These are phyloP conservation scores for Meloidogyne floridensis DNA, from an alignment of 1,140 invertebrate genomes.

Conservation along the genomic window DNA sequence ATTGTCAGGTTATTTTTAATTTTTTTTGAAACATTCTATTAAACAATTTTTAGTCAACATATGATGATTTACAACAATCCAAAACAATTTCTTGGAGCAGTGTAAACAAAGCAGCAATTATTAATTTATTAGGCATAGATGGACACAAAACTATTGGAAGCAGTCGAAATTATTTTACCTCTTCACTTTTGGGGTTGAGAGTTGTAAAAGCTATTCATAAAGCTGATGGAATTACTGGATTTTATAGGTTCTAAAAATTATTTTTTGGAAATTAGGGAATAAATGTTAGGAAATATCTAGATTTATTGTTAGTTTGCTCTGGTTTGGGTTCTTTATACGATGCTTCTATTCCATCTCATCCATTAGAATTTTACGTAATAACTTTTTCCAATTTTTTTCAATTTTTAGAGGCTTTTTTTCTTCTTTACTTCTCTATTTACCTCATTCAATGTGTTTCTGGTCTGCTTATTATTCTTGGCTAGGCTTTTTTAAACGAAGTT, in stretches of 20 bases:
- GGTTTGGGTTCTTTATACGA: too few species aligned
- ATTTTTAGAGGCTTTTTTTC: constrained; percentile 60
- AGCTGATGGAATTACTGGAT: constrained; percentile 49
- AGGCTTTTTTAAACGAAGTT: constrained; percentile 41
- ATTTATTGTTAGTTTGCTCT: too few species aligned
- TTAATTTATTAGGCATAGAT: constrained; percentile 34
- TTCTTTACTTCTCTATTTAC: constrained; percentile 63
- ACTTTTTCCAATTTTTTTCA: constrained; percentile 21
- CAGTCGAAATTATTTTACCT: not conserved
- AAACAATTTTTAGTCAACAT: constrained; percentile 43
- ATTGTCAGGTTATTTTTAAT: constrained; percentile 32
- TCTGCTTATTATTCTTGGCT: constrained; percentile 54
- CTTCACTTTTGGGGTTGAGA: constrained; percentile 37
- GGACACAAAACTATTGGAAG: not conserved
- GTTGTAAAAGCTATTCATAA: constrained; percentile 57
- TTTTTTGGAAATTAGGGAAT: too few species aligned
- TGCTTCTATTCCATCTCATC: too few species aligned
- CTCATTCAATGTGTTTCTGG: constrained; percentile 65
- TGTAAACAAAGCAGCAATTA: constrained; percentile 37
- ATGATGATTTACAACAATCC: constrained; percentile 59
- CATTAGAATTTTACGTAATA: too few species aligned
- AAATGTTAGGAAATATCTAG: too few species aligned
- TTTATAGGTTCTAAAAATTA: constrained; percentile 38
- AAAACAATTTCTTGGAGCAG: constrained; percentile 35
- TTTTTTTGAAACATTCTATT: constrained; percentile 76